These are phyloP conservation scores for Glaucomys volans DNA, from an alignment of 2,113 vertebrate species.

Conservation along the genomic window DNA sequence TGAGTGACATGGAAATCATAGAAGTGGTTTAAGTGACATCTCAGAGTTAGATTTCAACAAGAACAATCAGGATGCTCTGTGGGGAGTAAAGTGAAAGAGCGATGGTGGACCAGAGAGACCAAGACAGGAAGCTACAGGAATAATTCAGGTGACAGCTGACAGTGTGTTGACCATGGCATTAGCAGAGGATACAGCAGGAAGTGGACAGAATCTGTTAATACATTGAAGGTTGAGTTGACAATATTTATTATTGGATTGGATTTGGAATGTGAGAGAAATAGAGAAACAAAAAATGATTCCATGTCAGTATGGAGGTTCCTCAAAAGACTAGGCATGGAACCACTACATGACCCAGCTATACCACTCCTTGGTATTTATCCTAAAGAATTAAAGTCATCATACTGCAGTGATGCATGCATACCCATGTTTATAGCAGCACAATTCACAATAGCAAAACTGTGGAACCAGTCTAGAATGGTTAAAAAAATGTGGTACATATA, in stretches of 20 bases:
- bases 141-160: neutral
- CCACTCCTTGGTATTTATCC: too few relatives aligned
- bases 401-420: too few relatives aligned
- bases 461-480: too few relatives aligned
- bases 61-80: neutral
- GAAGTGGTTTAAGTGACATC: neutral
- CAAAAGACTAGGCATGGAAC: too few relatives aligned
- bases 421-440: too few relatives aligned
- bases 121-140: neutral
- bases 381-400: too few relatives aligned
- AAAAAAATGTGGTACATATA: too few relatives aligned
- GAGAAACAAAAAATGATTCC: neutral
- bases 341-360: too few relatives aligned
- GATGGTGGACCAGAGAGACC: neutral
- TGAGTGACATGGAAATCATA: neutral
- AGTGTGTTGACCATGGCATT: neutral
- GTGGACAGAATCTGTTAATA: neutral
- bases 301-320: too few relatives aligned
- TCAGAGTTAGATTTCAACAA: constrained; percentile 3
- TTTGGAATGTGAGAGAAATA: constrained; percentile 31
- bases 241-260: neutral
- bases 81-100: neutral
- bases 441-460: too few relatives aligned
- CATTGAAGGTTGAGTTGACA: constrained; percentile 2
- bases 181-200: neutral